phyloP scores from a whole-genome alignment of 2,113 vertebrate genomes.

The Sylvilagus bachmani region DNA sequence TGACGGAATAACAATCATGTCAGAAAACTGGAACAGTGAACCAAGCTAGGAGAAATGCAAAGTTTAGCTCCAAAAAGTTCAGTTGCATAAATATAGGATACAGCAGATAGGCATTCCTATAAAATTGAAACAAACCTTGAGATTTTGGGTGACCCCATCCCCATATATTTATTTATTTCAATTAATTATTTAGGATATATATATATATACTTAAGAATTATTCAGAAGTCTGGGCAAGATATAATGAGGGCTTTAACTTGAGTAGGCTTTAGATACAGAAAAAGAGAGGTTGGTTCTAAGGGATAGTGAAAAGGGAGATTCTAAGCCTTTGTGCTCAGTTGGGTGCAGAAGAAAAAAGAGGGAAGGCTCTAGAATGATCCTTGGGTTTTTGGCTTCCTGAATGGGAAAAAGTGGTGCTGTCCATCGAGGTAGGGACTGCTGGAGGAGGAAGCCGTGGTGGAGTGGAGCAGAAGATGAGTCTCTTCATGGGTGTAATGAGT shows the following conservation, averaged over 20 bases:
- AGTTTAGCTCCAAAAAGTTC: slow-evolving; percentile 8
- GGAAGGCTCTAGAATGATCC: background rate
- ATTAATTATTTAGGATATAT: background rate
- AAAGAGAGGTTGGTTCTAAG: background rate
- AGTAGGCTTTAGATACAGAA: background rate
- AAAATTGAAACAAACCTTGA: background rate
- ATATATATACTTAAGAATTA: background rate
- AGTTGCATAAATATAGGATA: background rate
- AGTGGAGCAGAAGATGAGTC: background rate
- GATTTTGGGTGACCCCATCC: background rate
- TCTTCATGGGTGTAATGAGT: background rate
- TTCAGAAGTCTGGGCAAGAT: background rate
- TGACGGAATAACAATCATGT: slow-evolving; percentile 13
- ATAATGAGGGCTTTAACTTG: background rate
- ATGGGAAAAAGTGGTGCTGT: background rate
- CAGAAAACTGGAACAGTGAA: slow-evolving; percentile 2
- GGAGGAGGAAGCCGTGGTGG: rapidly evolving
- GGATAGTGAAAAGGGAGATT: background rate
- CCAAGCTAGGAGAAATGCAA: background rate
- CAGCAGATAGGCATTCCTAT: background rate
- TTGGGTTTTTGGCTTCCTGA: background rate
- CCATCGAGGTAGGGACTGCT: background rate
- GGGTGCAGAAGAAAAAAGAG: background rate
- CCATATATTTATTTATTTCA: background rate
- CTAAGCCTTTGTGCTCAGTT: background rate